Percentiles rank a stretch among this genome's conserved stretches.
Evolutionary conservation across 2,888 invertebrate species (phyloP).

Genomic region (Calameuta pallipes): DNA sequence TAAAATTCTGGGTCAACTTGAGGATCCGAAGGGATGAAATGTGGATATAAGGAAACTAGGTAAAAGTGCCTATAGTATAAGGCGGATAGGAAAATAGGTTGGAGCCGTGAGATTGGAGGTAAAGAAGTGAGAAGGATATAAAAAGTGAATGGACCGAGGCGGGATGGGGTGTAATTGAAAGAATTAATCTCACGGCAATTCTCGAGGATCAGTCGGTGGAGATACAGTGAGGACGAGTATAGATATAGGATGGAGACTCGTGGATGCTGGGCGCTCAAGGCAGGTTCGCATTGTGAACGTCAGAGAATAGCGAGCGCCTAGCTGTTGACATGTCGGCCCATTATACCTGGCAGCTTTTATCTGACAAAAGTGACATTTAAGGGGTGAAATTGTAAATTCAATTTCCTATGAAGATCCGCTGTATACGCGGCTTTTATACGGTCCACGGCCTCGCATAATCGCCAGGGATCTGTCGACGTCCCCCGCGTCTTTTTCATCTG

Average conservation of each 20-base stretch:
- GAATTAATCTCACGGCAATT: slow-evolving; percentile 39
- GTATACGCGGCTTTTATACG: slow-evolving; percentile 11
- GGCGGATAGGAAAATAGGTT: not conserved
- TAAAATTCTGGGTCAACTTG: not conserved
- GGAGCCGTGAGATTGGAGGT: not conserved
- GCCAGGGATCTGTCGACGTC: slow-evolving; percentile 10
- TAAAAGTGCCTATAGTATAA: not conserved
- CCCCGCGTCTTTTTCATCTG: not conserved
- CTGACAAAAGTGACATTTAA: slow-evolving; percentile 47
- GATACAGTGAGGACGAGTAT: not conserved
- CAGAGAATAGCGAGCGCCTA: slow-evolving; percentile 22
- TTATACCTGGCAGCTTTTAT: slow-evolving; percentile 47
- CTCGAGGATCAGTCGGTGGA: slow-evolving; percentile 22
- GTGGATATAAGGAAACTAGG: not conserved
- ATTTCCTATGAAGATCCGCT: slow-evolving; percentile 34
- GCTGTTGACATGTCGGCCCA: slow-evolving; percentile 48
- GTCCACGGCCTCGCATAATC: not conserved
- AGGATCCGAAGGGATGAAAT: not conserved
- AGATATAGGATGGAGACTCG: slow-evolving; percentile 2
- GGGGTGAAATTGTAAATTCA: slow-evolving; percentile 48
- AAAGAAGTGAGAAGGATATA: slow-evolving; percentile 6
- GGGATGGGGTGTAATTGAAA: slow-evolving; percentile 6
- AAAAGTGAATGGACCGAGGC: slow-evolving; percentile 1
- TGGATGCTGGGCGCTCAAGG: slow-evolving; percentile 6
- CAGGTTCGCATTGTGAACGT: slow-evolving; percentile 34